Conservation (phyloP, 2,888 invertebrate genomes). For the Phortica magna region DNA sequence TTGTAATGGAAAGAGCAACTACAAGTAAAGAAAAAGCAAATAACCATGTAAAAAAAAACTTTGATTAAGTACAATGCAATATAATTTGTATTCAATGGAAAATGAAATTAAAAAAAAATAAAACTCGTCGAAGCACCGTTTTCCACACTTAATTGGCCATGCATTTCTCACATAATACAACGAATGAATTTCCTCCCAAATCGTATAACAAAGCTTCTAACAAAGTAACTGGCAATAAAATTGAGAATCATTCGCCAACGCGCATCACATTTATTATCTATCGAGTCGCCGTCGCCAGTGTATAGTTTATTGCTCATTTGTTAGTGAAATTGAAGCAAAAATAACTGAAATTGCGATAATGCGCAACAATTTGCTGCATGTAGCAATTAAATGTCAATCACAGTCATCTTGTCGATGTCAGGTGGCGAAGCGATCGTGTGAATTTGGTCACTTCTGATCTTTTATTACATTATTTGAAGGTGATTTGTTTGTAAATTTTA, state of each 20-base stretch:
- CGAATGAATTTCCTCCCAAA: slow-evolving; percentile 18
- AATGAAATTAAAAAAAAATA: neutral
- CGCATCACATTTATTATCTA: neutral
- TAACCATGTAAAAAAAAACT: too few relatives aligned
- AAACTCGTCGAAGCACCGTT: neutral
- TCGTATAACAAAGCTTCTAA: neutral
- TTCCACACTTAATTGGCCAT: slow-evolving; percentile 16
- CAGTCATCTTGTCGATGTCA: neutral
- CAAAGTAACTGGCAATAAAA: slow-evolving; percentile 11
- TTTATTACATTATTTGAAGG: neutral
- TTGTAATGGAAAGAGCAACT: slow-evolving; percentile 91
- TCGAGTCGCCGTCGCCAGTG: neutral
- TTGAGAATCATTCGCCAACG: neutral
- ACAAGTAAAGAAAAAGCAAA: slow-evolving; percentile 69
- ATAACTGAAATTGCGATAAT: neutral
- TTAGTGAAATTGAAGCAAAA: slow-evolving; percentile 11
- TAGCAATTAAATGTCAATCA: slow-evolving; percentile 14
- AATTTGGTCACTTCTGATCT: neutral
- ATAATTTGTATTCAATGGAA: slow-evolving; percentile 23
- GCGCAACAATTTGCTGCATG: slow-evolving; percentile 58
- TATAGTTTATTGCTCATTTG: slow-evolving; percentile 17
- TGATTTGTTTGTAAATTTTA: neutral
- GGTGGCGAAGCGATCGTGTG: neutral
- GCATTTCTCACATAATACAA: slow-evolving; percentile 24
- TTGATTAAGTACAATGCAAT: slow-evolving; percentile 38